Conservation (phyloP, 2,888 invertebrate genomes). For the Hydriomena furcata region DNA sequence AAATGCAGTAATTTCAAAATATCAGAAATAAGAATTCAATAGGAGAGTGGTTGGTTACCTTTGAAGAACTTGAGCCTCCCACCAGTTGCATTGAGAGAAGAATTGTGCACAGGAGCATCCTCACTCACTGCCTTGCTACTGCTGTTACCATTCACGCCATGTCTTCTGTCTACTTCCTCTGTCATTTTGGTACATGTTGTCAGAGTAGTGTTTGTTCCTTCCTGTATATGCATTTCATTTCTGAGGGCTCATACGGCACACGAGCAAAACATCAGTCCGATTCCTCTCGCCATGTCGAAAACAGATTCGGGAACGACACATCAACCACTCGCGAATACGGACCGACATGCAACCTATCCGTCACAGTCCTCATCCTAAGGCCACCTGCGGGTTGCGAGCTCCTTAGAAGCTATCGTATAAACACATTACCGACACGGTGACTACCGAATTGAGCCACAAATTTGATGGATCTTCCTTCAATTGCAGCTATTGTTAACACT, state of each 20-base stretch:
- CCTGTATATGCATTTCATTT: slow-evolving; percentile 88
- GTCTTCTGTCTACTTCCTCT: slow-evolving; percentile 88
- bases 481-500: slow-evolving; percentile 65
- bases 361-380: slow-evolving; percentile 81
- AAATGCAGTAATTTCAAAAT: not conserved
- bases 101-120: slow-evolving; percentile 73
- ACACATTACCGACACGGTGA: slow-evolving; percentile 81
- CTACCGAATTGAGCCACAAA: slow-evolving; percentile 65
- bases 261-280: slow-evolving; percentile 76
- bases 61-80: slow-evolving; percentile 92
- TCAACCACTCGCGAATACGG: slow-evolving; percentile 63
- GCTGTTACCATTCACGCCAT: slow-evolving; percentile 88
- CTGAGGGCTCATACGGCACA: slow-evolving; percentile 79
- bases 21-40: slow-evolving; percentile 28
- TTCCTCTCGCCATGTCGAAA: slow-evolving; percentile 75
- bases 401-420: slow-evolving; percentile 71
- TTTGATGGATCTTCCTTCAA: slow-evolving; percentile 51
- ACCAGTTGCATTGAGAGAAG: slow-evolving; percentile 81
- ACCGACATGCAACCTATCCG: slow-evolving; percentile 69
- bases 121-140: slow-evolving; percentile 81
- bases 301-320: slow-evolving; percentile 59
- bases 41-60: slow-evolving; percentile 73
- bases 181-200: slow-evolving; percentile 88
- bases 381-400: slow-evolving; percentile 77
- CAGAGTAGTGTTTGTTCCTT: slow-evolving; percentile 86